Base-by-base conservation (phyloP, 2,113 vertebrate genomes). In the Irena cyanogastra region DNA sequence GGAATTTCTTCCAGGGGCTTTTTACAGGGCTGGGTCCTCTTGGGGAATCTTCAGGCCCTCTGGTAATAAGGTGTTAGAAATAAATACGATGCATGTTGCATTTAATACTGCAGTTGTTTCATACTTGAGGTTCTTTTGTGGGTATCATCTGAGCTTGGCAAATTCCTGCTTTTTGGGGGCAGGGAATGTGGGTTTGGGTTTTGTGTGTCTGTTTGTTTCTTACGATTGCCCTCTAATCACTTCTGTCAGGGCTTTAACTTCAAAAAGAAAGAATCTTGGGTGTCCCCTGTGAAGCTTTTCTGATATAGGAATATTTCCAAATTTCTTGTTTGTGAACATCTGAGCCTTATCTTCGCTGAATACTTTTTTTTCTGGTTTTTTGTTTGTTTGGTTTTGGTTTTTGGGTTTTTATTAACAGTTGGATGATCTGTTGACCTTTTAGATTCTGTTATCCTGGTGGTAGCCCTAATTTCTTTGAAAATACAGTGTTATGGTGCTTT, bases 211-310 rank as follows among this genome's bases (percentile, higher is more conserved):
- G 30, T n/a, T 63, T 30, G 20, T 22, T 81, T 61, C 49, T 72
- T 3, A 2, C 2, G 13, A 0, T 45, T 84, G 35, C 77, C 22
- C 15, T 71, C 4, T 54, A 45, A 68, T 13, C 17, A 47, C 19
- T 79, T 79, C 11, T 59, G 9, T 54, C 15, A 41, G 41, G 30
- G 39, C 35, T 78, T 82, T 68, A 59, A 53, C 41, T 42, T 63
- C 10, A 53, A 39, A 11, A 26, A 53, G 63, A 47, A 54, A 61
- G 19, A 14, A 23, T 41, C 11, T 70, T 26, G 20, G 2, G 39
- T 83, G 47, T 63, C 17, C 60, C 3, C 30, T 47, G 9, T 60
- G 71, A 64, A 35, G 37, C 27, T 56, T 78, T 84, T 50, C 56
- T 90, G 47, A 64, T 5, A 10, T 4, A 7, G 27, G 13, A 54